Conservation (phyloP, 2,797 vertebrate genomes). For the Gymnoscopelus microlampas region DNA sequence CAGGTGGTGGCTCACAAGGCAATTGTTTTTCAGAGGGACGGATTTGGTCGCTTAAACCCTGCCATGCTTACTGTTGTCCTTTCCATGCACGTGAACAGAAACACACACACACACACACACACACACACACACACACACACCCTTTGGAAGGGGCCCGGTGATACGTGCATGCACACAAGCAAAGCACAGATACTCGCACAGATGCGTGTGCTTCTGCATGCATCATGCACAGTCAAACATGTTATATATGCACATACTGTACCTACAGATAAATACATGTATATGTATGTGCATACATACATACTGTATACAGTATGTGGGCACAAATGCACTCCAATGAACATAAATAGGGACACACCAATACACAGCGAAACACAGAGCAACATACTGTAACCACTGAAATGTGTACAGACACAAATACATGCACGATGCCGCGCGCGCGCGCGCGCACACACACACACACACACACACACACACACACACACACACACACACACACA, state of each 20-base stretch:
- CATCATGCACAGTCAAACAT: no score
- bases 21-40: slow-evolving; percentile 50
- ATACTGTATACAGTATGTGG: no score
- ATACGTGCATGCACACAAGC: neutral
- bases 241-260: no score
- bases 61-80: slow-evolving; percentile 41
- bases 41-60: slow-evolving; percentile 53
- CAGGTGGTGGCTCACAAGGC: slow-evolving; percentile 50
- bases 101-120: neutral
- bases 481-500: slow-evolving; percentile 13
- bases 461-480: slow-evolving; percentile 5
- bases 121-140: neutral
- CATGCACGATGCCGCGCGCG: neutral
- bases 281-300: no score
- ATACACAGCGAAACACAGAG: no score
- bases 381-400: no score
- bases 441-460: neutral
- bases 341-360: no score
- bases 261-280: no score
- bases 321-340: no score
- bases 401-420: neutral
- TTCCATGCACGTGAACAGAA: slow-evolving; percentile 5
- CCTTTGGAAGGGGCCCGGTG: neutral
- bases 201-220: no score
- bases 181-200: no score